Evolutionary conservation across 2,888 invertebrate genomes (phyloP), one percentile per base, ranked within the genome.

Genomic region (Cataglyphis rosenhaueri): DNA sequence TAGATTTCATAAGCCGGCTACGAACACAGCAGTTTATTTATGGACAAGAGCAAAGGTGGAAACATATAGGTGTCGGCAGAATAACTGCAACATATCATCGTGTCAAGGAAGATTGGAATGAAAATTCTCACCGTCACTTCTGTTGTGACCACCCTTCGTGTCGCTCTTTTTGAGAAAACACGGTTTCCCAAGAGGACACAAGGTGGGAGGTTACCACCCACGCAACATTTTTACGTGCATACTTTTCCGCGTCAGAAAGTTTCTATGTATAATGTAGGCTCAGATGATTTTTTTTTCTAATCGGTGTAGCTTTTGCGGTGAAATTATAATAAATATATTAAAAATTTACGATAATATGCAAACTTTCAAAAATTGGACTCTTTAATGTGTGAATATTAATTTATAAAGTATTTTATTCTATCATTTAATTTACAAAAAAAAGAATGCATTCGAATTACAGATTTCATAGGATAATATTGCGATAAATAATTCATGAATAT

Each of bases 1-100:
- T 68, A 71, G 78, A 64, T 84, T 78, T 83, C 74, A 68, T 86
- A 86, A 83, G 78, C 85, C 85, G 87, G 81, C 75, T 75, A n/a
- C 48, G 44, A 9, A 71, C 55, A 32, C 74, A 52, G 41, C 38
- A 78, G 2, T 83, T 29, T 29, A 70, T 75, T 82, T 78, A 59
- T 38, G 38, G n/a, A 38, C 65, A 65, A 61, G 57, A 71, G 68
- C 59, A n/a, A 18, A 48, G 59, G n/a, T 25, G 25, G 70, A 65
- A 10, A 61, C 38, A 65, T 38, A 29, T 25, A 25, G 25, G 29
- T 61, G 55, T 57, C 70, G 15, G 8, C 8, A 21, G 57, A 66
- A 76, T 48, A 84, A 25, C 18, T 18, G 52, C 68, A 25, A 64
- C 10, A 21, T 15, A 44, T 44, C 48, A 44, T 44, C 48, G 48